These are phyloP conservation scores for Buathra laborator DNA, from an alignment of 2,888 invertebrate genomes.

Conservation along the genomic window DNA sequence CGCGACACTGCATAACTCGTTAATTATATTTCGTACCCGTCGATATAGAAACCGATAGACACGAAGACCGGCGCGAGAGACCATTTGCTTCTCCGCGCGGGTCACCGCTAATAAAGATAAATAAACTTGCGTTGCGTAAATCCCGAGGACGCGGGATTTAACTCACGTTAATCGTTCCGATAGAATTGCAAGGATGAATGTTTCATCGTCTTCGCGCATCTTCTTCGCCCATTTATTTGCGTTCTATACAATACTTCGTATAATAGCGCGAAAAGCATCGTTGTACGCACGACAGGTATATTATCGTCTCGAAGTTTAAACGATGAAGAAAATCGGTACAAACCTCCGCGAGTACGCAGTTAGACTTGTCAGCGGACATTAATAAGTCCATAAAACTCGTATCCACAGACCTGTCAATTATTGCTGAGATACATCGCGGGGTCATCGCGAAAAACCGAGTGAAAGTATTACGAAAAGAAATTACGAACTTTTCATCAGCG, in stretches of 20 bases:
- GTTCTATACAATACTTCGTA: not conserved
- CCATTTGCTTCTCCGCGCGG: slow-evolving; percentile 27
- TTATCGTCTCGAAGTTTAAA: not conserved
- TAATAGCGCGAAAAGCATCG: not conserved
- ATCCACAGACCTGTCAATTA: not conserved
- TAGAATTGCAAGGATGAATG: slow-evolving; percentile 29
- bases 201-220: not conserved
- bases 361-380: not conserved
- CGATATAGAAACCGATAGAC: slow-evolving; percentile 5
- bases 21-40: slow-evolving; percentile 10
- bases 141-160: slow-evolving; percentile 39
- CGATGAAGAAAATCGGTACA: not conserved
- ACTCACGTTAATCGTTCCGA: slow-evolving; percentile 46
- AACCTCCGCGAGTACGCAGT: not conserved
- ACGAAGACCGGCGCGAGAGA: not conserved
- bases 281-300: not conserved
- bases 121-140: slow-evolving; percentile 39
- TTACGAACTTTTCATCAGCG: slow-evolving; percentile 20
- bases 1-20: not conserved
- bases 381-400: not conserved
- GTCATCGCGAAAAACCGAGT: slow-evolving; percentile 30
- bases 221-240: slow-evolving; percentile 27
- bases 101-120: slow-evolving; percentile 58
- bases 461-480: slow-evolving; percentile 26
- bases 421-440: slow-evolving; percentile 10